Base-by-base conservation (phyloP, 2,797 vertebrate species). In the Phoebastria nigripes region DNA sequence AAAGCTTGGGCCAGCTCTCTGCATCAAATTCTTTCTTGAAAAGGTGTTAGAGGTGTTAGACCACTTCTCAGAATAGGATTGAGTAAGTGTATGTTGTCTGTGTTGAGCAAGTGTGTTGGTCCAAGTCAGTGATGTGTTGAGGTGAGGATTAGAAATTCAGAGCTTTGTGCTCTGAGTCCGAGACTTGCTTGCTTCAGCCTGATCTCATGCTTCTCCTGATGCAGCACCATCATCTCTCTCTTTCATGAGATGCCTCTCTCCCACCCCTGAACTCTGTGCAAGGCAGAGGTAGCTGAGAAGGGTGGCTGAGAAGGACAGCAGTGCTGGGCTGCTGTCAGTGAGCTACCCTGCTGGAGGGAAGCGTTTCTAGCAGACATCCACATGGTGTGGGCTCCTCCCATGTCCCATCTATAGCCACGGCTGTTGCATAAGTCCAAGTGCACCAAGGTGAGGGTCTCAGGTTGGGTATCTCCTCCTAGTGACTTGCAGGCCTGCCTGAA, bases 311-410 rank as follows among this genome's bases (percentile, higher is more conserved):
- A n/a, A 42, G 35, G 13, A 18, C 47, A 58, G 35, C 22, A n/a
- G 39, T 29, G 29, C 49, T 55, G 44, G 17, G 29, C 33, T 89
- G 29, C 78, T 69, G 18, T 19, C 24, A 8, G 31, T 46, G 29
- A 72, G 12, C 58, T 55, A 0, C 20, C 22, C 20, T 58, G 15
- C 22, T 55, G 41, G n/a, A 78, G 15, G 17, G 17, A 81, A 56
- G 26, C 0, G 0, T 51, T 61, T 59, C 52, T 61, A 25, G 51
- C 11, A 47, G 74, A 26, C 15, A 28, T 19, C 33, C 7, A 11
- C 1, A 0, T 46, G 20, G 12, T 7, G 11, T n/a, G 24, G 35
- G 17, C 13, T 70, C 37, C 41, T 88, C 15, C 14, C 4, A 1
- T 41, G 31, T 63, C 41, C 17, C 22, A 12, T 55, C 51, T 46